phyloP scores from a whole-genome alignment of 2,113 vertebrate species.

The Felis chaus region DNA sequence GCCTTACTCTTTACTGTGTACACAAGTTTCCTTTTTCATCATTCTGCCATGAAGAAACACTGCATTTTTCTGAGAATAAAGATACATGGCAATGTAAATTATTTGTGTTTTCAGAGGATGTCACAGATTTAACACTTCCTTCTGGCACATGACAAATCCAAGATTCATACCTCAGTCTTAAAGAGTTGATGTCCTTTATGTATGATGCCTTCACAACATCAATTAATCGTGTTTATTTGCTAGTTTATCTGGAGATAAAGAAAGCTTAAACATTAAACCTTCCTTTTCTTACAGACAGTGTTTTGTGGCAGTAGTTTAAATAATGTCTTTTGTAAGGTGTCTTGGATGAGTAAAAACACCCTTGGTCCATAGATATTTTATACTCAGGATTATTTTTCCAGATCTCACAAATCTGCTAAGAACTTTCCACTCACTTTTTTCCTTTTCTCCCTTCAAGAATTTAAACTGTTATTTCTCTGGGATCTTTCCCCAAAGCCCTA shows the following conservation, averaged over 20 bases:
- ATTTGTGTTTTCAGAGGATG: constrained; percentile 36
- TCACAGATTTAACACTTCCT: neutral
- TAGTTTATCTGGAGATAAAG: constrained; percentile 2
- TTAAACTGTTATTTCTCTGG: constrained; percentile 2
- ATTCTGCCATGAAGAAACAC: neutral
- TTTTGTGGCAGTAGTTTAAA: neutral
- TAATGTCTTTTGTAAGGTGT: neutral
- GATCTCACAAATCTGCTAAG: neutral
- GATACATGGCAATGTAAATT: constrained; percentile 11
- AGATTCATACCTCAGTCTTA: constrained; percentile 25
- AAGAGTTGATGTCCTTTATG: constrained; percentile 2
- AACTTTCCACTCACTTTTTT: neutral
- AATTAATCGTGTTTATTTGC: constrained; percentile 60
- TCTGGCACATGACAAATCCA: neutral
- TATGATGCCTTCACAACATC: neutral
- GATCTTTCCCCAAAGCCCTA: neutral
- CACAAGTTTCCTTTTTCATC: constrained; percentile 41
- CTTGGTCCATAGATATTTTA: neutral
- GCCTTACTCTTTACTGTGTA: neutral
- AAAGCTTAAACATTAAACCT: neutral
- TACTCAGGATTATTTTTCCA: constrained; percentile 31
- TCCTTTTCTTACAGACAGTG: neutral
- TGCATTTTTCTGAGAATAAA: constrained; percentile 3
- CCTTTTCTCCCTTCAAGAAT: constrained; percentile 31
- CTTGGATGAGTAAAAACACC: constrained; percentile 22